Conservation (phyloP, 2,888 invertebrate genomes). For the Cryptocheilus praepositus region DNA sequence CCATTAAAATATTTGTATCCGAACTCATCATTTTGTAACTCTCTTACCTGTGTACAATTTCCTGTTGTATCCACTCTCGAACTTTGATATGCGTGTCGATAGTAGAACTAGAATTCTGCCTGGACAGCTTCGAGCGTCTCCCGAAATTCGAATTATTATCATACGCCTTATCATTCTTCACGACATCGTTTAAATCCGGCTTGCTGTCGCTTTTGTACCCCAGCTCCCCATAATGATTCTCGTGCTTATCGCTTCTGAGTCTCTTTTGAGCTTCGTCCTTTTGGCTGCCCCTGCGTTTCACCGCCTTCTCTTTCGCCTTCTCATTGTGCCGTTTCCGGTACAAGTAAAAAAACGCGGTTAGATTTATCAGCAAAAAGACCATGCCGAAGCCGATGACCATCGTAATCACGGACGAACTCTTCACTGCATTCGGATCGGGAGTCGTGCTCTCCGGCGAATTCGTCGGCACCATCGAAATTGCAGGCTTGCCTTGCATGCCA, state of each 20-base stretch:
- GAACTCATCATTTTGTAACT: too few species aligned
- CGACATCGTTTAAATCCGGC: slow-evolving; percentile 71
- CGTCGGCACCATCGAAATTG: slow-evolving; percentile 26
- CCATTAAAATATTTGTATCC: too few species aligned
- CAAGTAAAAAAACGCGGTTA: slow-evolving; percentile 82
- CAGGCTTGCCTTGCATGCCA: slow-evolving; percentile 18
- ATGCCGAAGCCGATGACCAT: slow-evolving; percentile 78
- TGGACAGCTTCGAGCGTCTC: slow-evolving; percentile 80
- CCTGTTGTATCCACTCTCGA: slow-evolving; percentile 89
- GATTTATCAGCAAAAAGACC: slow-evolving; percentile 84
- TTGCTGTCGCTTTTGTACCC: slow-evolving; percentile 75
- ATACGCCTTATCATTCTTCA: slow-evolving; percentile 73
- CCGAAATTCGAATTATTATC: slow-evolving; percentile 76
- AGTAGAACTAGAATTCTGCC: slow-evolving; percentile 87
- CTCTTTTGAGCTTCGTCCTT: slow-evolving; percentile 74
- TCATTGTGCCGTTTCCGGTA: slow-evolving; percentile 82
- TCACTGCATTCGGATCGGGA: slow-evolving; percentile 44
- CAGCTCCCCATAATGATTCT: slow-evolving; percentile 76
- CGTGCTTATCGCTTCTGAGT: slow-evolving; percentile 70
- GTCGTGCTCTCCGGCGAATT: slow-evolving; percentile 19
- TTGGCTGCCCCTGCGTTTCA: slow-evolving; percentile 75
- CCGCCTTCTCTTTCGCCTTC: slow-evolving; percentile 75
- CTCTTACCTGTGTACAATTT: slow-evolving; percentile 81
- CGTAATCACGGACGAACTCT: slow-evolving; percentile 69
- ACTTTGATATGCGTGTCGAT: slow-evolving; percentile 92